phyloP scores from a whole-genome alignment of 1,140 invertebrate species.

The Sminthurides bifidus region DNA sequence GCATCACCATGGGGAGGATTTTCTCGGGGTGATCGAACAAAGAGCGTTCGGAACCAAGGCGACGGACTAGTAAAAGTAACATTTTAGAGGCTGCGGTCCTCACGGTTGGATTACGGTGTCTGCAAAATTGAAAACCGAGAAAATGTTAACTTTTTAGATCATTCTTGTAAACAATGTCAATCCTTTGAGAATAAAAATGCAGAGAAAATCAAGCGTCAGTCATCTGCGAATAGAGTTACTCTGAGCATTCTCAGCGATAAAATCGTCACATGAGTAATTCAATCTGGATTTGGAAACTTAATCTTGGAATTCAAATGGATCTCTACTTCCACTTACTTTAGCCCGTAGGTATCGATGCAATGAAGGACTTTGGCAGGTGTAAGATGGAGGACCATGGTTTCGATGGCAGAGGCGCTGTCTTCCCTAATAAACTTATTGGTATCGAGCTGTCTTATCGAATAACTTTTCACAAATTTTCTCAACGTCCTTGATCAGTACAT shows the following conservation, averaged over 20 bases:
- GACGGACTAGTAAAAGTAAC: conserved; percentile 48
- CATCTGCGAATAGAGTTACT: too few relatives aligned
- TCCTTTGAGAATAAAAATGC: too few relatives aligned
- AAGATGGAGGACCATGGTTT: conserved; percentile 60
- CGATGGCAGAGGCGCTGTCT: conserved; percentile 70
- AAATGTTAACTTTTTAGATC: too few relatives aligned
- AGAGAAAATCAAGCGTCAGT: too few relatives aligned
- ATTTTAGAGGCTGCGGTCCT: conserved; percentile 65
- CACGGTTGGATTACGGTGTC: conserved; percentile 75
- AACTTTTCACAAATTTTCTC: conserved; percentile 70
- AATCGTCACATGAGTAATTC: background rate
- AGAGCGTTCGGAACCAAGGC: conserved; percentile 57
- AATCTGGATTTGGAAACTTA: background rate
- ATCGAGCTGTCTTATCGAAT: conserved; percentile 74
- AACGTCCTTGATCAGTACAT: conserved; percentile 50
- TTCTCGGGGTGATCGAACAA: conserved; percentile 61
- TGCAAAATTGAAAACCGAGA: conserved; percentile 35
- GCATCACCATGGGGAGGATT: conserved; percentile 63
- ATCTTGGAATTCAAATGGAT: too few relatives aligned
- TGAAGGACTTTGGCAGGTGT: conserved; percentile 46
- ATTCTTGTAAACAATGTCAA: too few relatives aligned
- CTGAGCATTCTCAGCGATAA: too few relatives aligned
- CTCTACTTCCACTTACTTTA: conserved; percentile 47
- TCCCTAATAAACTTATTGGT: conserved; percentile 82
- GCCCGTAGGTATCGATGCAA: conserved; percentile 49